A percentile compares a stretch with the other conserved stretches of the same genome.
These are phyloP conservation scores for Eupsittula cactorum DNA, from an alignment of 2,113 vertebrate genomes.

Conservation along the genomic window DNA sequence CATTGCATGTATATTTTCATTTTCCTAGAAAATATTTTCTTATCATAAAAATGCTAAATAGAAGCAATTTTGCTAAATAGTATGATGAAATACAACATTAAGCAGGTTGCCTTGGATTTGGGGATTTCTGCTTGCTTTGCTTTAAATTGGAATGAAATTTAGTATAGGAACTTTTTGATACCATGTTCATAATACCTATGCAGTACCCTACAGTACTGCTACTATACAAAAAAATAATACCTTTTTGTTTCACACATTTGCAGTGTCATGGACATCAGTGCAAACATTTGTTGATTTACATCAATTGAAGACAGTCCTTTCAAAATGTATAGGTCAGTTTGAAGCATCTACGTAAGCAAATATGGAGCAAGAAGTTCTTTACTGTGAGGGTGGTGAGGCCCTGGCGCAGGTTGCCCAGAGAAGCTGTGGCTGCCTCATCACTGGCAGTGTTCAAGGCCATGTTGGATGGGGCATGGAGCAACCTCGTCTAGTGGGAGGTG, in stretches of 20 bases:
- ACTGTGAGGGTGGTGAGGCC: background rate
- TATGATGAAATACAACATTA: background rate
- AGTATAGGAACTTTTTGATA: background rate
- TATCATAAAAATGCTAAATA: background rate
- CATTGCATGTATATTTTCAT: background rate
- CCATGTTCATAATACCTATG: background rate
- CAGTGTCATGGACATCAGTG: background rate
- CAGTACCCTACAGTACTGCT: background rate
- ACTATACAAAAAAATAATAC: background rate
- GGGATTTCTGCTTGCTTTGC: background rate
- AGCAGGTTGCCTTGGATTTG: background rate
- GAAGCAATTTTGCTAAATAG: background rate
- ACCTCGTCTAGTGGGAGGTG: background rate
- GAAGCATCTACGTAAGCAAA: background rate
- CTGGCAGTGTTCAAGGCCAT: background rate
- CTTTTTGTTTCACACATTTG: background rate
- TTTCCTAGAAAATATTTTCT: background rate
- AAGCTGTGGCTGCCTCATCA: background rate
- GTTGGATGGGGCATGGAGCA: background rate
- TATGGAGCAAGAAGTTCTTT: background rate
- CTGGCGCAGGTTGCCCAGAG: background rate
- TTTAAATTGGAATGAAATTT: background rate
- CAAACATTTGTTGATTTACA: background rate
- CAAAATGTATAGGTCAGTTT: background rate
- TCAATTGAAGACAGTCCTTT: background rate